Percentiles rank a stretch among this genome's conserved stretches.
phyloP scores from a whole-genome alignment of 2,888 invertebrate genomes.

The Ctenicera cuprea region DNA sequence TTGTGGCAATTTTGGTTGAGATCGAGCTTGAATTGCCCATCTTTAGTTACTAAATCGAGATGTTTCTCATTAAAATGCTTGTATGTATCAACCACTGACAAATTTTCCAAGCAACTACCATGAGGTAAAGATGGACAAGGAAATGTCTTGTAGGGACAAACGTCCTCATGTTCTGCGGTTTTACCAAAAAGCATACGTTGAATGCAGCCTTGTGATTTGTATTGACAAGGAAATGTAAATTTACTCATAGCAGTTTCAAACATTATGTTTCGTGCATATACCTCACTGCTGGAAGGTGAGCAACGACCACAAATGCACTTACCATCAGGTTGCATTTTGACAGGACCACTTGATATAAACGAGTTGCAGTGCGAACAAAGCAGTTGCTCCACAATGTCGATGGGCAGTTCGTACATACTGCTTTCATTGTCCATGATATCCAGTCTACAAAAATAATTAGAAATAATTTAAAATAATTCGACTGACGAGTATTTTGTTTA shows the following conservation, averaged over 20 bases:
- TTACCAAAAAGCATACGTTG: not conserved
- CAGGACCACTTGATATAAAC: slow-evolving; percentile 64
- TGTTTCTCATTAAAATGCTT: slow-evolving; percentile 20
- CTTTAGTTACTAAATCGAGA: not conserved
- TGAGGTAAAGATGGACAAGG: not conserved
- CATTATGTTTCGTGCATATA: not conserved
- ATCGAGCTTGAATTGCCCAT: slow-evolving; percentile 5
- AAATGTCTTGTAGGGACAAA: slow-evolving; percentile 6
- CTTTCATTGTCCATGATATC: not conserved
- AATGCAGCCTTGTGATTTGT: slow-evolving; percentile 13
- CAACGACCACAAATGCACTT: slow-evolving; percentile 65
- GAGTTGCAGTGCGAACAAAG: slow-evolving; percentile 62
- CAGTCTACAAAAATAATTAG: not conserved
- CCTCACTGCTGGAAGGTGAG: not conserved
- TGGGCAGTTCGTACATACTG: slow-evolving; percentile 26
- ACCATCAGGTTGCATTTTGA: slow-evolving; percentile 62
- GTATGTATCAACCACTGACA: not conserved
- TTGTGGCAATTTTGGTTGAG: not conserved
- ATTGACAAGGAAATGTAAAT: slow-evolving; percentile 26
- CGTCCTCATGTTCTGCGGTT: slow-evolving; percentile 1
- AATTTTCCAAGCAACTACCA: not conserved
- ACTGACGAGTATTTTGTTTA: too few species aligned
- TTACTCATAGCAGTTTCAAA: slow-evolving; percentile 14
- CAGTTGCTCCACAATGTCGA: slow-evolving; percentile 53
- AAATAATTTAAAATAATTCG: too few species aligned